phyloP scores from a whole-genome alignment of 2,797 vertebrate species.

The Gobio occitaniae region DNA sequence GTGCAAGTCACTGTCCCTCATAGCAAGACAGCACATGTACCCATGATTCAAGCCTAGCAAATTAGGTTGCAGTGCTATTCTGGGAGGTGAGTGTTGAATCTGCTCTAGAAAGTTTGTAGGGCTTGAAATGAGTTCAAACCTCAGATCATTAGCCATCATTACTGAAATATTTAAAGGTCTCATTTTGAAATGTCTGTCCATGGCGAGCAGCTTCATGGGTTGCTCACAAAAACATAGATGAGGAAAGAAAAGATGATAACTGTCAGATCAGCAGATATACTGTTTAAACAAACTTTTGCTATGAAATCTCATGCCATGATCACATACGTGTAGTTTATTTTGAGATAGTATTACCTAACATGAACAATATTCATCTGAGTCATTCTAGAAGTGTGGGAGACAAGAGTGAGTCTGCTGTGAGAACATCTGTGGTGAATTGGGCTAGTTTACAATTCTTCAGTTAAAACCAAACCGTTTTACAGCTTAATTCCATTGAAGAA shows the following conservation, averaged over 20 bases:
- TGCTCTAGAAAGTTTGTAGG: constrained; percentile 61
- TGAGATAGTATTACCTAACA: constrained; percentile 32
- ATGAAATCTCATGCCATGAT: background rate
- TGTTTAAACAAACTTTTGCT: background rate
- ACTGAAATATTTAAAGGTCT: constrained; percentile 50
- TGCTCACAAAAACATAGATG: background rate
- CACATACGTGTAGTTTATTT: constrained; percentile 25
- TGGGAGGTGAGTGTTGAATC: constrained; percentile 62
- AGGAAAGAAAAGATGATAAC: background rate
- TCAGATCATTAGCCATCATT: constrained; percentile 39
- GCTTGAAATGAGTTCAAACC: constrained; percentile 56
- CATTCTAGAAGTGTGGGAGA: constrained; percentile 38
- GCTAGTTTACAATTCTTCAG: background rate
- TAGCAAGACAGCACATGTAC: constrained; percentile 32
- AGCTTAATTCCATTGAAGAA: background rate
- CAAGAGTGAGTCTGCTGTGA: constrained; percentile 20
- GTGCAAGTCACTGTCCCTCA: constrained; percentile 40
- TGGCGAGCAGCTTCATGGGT: background rate
- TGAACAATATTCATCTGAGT: constrained; percentile 26
- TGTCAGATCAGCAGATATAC: background rate
- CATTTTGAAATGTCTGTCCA: constrained; percentile 21
- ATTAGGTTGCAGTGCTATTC: constrained; percentile 66
- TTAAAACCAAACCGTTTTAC: constrained; percentile 5
- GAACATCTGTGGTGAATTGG: background rate
- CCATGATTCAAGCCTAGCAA: constrained; percentile 51